phyloP scores from a whole-genome alignment of 2,797 vertebrate species.

The Ammospiza maritima region DNA sequence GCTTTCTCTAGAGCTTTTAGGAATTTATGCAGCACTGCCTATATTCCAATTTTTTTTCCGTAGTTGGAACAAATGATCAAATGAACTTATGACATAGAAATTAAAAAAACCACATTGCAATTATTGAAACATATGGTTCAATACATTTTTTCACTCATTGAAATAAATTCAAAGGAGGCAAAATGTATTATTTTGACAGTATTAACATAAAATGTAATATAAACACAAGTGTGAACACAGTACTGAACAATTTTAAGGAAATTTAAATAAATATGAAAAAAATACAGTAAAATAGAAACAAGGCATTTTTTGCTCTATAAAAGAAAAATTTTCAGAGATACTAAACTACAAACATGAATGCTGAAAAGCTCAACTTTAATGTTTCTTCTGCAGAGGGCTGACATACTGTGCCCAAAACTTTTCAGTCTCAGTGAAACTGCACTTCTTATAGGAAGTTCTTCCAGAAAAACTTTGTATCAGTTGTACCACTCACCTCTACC shows the following conservation, averaged over 20 bases:
- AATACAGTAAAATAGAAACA: background rate
- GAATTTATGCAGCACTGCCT: background rate
- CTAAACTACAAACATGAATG: background rate
- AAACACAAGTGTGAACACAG: constrained; percentile 4
- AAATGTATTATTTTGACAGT: constrained; percentile 36
- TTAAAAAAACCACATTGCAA: background rate
- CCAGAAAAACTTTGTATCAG: background rate
- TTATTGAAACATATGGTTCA: constrained; percentile 12
- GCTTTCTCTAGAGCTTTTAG: background rate
- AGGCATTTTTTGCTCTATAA: background rate
- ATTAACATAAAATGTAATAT: background rate
- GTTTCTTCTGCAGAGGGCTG: background rate
- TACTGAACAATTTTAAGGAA: background rate
- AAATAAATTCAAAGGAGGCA: constrained; percentile 1
- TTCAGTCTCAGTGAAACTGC: background rate
- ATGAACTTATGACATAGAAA: background rate
- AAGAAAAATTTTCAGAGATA: background rate
- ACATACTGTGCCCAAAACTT: background rate
- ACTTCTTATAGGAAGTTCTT: background rate
- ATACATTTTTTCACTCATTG: background rate
- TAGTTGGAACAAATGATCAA: background rate
- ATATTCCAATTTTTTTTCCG: background rate
- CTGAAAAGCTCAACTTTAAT: background rate
- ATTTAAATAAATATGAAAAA: background rate
- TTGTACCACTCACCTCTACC: background rate